Evolutionary conservation across 2,888 invertebrate genomes (phyloP).

Genomic region (Kuschelorhynchus macadamiae): DNA sequence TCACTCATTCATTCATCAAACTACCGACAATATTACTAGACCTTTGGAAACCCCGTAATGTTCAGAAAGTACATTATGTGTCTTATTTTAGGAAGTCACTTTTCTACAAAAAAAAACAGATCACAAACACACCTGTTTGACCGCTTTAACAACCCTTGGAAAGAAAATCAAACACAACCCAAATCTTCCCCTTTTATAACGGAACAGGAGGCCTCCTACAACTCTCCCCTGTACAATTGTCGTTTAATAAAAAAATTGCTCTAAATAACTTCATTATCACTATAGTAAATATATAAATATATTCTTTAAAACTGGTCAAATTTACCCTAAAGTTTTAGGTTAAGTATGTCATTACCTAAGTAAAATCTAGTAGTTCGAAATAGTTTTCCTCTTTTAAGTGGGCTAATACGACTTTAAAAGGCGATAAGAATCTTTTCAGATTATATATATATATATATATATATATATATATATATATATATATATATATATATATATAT

Average conservation of each 20-base stretch:
- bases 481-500: no score
- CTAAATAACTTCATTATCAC: conserved; percentile 45
- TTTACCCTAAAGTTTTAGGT: conserved; percentile 35
- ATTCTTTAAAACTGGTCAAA: conserved; percentile 43
- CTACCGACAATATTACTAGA: neutral
- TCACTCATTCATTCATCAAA: no score
- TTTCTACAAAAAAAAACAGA: no score
- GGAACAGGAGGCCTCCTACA: no score
- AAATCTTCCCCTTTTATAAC: no score
- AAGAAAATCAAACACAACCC: no score
- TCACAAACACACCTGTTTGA: no score
- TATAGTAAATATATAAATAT: conserved; percentile 47
- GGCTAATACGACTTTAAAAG: neutral
- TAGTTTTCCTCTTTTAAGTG: conserved; percentile 8
- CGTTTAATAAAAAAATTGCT: conserved; percentile 56
- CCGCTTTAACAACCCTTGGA: no score
- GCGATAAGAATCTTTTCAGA: no score
- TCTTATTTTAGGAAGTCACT: no score
- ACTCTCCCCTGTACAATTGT: conserved; percentile 55
- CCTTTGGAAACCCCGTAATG: conserved; percentile 12
- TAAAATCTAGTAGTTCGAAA: conserved; percentile 19
- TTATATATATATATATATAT: conserved; percentile 1
- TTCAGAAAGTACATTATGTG: no score
- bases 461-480: no score
- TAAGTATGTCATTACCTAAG: conserved; percentile 38